Conservation (phyloP, 2,888 invertebrate genomes). For the Acheta domesticus region DNA sequence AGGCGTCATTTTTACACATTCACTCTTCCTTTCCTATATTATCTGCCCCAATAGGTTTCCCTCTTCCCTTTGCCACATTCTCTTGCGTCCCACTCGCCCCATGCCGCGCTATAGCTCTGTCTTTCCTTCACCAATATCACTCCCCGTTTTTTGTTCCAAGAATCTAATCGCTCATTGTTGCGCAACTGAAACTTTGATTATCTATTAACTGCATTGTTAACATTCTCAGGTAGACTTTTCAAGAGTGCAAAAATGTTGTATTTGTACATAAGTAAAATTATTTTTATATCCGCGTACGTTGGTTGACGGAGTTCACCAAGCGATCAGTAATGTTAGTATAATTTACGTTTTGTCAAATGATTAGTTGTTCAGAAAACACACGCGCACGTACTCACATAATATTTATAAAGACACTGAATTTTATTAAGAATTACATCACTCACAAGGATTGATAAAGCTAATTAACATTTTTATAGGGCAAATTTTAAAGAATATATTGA, state of each 20-base stretch:
- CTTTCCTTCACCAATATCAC: no score
- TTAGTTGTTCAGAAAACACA: not conserved
- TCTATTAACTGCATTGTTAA: not conserved
- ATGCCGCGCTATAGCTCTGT: no score
- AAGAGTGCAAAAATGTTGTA: not conserved
- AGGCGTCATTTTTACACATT: no score
- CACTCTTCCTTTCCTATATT: no score
- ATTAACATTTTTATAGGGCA: not conserved
- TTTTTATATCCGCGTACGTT: not conserved
- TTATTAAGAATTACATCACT: not conserved
- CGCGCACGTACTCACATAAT: not conserved
- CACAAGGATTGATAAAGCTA: not conserved
- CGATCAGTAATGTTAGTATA: not conserved
- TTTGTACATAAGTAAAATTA: not conserved
- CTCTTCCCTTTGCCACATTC: no score
- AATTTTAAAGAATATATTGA: not conserved
- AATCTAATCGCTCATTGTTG: no score
- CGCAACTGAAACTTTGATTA: not conserved
- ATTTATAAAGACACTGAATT: not conserved
- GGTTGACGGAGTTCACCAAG: not conserved
- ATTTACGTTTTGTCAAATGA: not conserved
- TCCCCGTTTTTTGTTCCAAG: no score
- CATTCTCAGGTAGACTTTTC: not conserved
- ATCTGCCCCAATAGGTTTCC: no score
- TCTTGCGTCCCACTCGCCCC: no score